These are phyloP conservation scores for Hephaestus fuliginosus DNA, from an alignment of 2,797 vertebrate species.

Conservation along the genomic window DNA sequence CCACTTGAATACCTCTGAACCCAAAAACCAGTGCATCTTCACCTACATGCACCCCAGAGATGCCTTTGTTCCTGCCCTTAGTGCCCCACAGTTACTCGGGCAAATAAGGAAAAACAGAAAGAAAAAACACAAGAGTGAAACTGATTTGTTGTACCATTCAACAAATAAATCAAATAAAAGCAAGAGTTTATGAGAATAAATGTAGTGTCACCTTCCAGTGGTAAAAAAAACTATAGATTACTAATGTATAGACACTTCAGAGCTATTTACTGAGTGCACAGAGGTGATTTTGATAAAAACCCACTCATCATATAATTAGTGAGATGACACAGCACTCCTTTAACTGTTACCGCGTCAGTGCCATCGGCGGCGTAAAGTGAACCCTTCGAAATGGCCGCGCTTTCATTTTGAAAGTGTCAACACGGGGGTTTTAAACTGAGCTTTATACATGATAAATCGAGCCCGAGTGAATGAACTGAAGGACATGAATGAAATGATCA, in stretches of 20 bases:
- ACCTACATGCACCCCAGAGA: neutral
- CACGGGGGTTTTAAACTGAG: slow-evolving; percentile 7
- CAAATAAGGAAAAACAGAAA: neutral
- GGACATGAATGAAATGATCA: slow-evolving; percentile 24
- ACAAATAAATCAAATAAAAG: neutral
- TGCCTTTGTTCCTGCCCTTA: no score
- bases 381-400: neutral
- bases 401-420: neutral
- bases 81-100: no score
- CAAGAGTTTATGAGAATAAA: neutral
- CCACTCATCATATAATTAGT: neutral
- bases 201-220: neutral
- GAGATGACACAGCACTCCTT: neutral
- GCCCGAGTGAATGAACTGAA: slow-evolving; percentile 16
- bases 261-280: neutral
- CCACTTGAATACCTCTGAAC: neutral
- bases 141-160: neutral
- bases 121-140: neutral
- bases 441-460: slow-evolving; percentile 25
- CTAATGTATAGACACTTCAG: neutral
- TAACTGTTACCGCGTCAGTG: neutral
- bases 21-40: neutral
- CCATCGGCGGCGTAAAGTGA: neutral
- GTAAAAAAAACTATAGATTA: neutral
- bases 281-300: neutral